These are phyloP conservation scores for Nephrotoma guestfalica DNA, from an alignment of 2,888 invertebrate species.

Conservation along the genomic window DNA sequence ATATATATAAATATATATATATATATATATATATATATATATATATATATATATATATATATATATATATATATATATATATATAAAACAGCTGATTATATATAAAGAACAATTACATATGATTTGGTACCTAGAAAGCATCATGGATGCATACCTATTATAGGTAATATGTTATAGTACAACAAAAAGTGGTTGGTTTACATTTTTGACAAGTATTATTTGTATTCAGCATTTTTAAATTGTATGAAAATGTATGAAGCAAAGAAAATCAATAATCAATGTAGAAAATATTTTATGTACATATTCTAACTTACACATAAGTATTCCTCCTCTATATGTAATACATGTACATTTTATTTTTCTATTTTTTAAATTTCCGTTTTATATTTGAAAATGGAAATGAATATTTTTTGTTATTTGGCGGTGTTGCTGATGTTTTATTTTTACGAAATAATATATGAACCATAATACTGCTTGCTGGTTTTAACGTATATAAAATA, in stretches of 20 bases:
- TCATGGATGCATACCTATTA: too few relatives aligned
- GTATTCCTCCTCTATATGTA: neutral
- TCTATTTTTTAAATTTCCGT: neutral
- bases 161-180: neutral
- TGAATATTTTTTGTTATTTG: neutral
- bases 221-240: neutral
- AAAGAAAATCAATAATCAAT: neutral
- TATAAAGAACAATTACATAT: neutral
- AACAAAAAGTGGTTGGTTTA: neutral
- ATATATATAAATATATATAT: neutral
- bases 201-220: neutral
- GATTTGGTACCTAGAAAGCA: neutral
- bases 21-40: neutral
- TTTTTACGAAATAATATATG: neutral
- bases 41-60: neutral
- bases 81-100: neutral
- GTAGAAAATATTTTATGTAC: neutral
- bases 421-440: neutral
- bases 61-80: neutral
- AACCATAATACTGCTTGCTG: neutral
- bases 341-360: neutral
- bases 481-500: neutral
- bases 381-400: neutral
- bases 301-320: neutral
- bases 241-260: neutral